phyloP scores from a whole-genome alignment of 2,888 invertebrate species.

The Taenaris catops region DNA sequence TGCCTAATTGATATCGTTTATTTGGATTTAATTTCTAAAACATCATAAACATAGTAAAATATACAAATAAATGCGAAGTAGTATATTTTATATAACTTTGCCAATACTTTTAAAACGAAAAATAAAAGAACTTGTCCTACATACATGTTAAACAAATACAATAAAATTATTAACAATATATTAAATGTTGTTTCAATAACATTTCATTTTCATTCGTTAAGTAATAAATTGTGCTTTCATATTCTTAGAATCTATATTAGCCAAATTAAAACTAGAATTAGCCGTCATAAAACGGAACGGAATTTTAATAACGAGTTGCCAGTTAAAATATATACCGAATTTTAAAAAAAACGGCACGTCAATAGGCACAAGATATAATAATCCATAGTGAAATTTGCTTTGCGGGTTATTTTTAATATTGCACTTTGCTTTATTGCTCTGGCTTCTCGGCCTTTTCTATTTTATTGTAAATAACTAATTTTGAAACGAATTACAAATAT shows the following conservation, averaged over 20 bases:
- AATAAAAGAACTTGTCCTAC: conserved; percentile 49
- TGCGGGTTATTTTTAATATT: too few relatives aligned
- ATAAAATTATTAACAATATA: conserved; percentile 78
- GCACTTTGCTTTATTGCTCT: too few relatives aligned
- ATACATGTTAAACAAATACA: conserved; percentile 56
- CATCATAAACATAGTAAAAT: conserved; percentile 73
- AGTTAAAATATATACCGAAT: conserved; percentile 25
- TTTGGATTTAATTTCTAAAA: conserved; percentile 75
- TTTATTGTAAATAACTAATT: too few relatives aligned
- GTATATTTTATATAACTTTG: conserved; percentile 47
- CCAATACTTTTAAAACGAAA: conserved; percentile 52
- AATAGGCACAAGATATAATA: conserved; percentile 14
- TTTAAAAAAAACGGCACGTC: conserved; percentile 1
- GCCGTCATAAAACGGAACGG: conserved; percentile 30
- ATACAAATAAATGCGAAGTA: conserved; percentile 74
- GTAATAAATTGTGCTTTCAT: conserved; percentile 71
- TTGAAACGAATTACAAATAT: too few relatives aligned
- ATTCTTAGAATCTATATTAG: conserved; percentile 71
- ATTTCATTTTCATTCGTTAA: conserved; percentile 33
- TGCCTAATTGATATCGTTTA: conserved; percentile 79
- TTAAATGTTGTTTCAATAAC: conserved; percentile 59
- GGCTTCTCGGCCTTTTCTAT: too few relatives aligned
- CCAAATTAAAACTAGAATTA: conserved; percentile 46
- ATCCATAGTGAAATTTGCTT: too few relatives aligned
- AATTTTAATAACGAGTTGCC: conserved; percentile 45